These are phyloP conservation scores for Odontesthes bonariensis DNA, from an alignment of 2,113 vertebrate species.

Conservation along the genomic window DNA sequence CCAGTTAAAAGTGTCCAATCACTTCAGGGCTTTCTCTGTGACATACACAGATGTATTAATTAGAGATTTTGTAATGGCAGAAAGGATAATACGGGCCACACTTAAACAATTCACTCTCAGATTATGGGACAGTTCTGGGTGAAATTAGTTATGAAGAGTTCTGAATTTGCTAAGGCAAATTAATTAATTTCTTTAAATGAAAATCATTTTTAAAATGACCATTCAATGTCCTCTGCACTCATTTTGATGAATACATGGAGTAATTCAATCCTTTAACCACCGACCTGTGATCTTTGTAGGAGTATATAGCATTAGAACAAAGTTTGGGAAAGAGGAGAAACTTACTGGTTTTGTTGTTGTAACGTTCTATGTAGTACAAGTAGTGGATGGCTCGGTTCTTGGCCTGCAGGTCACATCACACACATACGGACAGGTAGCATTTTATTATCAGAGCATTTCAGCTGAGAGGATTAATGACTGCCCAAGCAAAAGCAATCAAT, in stretches of 20 bases:
- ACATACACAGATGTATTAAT: too few species aligned
- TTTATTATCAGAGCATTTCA: not conserved
- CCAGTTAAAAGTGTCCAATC: too few species aligned
- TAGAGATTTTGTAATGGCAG: too few species aligned
- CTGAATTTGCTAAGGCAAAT: too few species aligned
- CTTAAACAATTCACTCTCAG: too few species aligned
- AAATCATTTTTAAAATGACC: too few species aligned
- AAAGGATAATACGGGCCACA: not conserved
- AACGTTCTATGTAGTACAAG: conserved; percentile 89
- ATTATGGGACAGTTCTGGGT: too few species aligned
- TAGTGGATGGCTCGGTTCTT: conserved; percentile 92
- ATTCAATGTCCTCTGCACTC: not conserved
- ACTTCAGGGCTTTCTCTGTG: too few species aligned
- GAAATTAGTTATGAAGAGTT: too few species aligned
- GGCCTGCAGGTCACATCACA: conserved; percentile 80
- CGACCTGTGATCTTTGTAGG: not conserved
- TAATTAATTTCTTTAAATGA: too few species aligned
- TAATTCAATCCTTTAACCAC: not conserved
- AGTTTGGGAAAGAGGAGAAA: not conserved
- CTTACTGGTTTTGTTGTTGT: conserved; percentile 93
- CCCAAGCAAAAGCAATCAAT: too few species aligned
- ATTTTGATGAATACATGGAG: not conserved
- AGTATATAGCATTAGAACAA: not conserved
- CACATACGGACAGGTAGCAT: not conserved
- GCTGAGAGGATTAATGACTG: too few species aligned